Evolutionary conservation across 2,888 invertebrate genomes (phyloP).

Genomic region (Cyrtodaria siliqua): DNA sequence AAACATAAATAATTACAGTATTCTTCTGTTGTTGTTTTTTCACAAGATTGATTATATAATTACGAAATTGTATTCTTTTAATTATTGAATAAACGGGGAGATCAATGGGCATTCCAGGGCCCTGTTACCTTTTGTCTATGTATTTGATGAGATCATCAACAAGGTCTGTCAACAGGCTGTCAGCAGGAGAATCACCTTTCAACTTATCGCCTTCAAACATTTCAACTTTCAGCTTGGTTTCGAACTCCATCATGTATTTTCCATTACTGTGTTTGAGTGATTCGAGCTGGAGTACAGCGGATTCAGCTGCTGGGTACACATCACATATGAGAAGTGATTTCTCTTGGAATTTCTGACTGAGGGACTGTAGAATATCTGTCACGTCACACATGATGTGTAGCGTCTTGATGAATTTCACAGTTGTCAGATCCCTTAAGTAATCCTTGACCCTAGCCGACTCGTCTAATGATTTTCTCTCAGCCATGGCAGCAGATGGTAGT

Average conservation of each 20-base stretch:
- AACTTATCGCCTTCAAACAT: neutral
- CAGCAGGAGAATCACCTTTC: neutral
- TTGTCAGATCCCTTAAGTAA: neutral
- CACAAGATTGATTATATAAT: too few relatives aligned
- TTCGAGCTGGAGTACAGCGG: slow-evolving; percentile 11
- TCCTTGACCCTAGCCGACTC: slow-evolving; percentile 19
- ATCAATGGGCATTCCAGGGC: too few relatives aligned
- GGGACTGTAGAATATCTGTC: too few relatives aligned
- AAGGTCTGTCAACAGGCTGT: neutral
- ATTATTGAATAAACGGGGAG: too few relatives aligned
- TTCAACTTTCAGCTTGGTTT: neutral
- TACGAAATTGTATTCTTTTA: too few relatives aligned
- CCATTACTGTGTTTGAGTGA: slow-evolving; percentile 10
- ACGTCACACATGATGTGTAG: too few relatives aligned
- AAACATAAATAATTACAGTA: too few relatives aligned
- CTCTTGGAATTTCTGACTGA: slow-evolving; percentile 2
- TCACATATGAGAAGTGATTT: slow-evolving; percentile 5
- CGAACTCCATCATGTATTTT: neutral
- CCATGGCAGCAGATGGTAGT: slow-evolving; percentile 5
- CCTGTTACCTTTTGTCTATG: neutral
- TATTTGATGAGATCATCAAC: neutral
- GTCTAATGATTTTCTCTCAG: slow-evolving; percentile 15
- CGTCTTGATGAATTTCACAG: slow-evolving; percentile 10
- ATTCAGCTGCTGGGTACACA: slow-evolving; percentile 13
- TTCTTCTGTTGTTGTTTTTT: too few relatives aligned